phyloP scores from a whole-genome alignment of 35 echinoderm and acorn worm species.

The Apostichopus californicus region DNA sequence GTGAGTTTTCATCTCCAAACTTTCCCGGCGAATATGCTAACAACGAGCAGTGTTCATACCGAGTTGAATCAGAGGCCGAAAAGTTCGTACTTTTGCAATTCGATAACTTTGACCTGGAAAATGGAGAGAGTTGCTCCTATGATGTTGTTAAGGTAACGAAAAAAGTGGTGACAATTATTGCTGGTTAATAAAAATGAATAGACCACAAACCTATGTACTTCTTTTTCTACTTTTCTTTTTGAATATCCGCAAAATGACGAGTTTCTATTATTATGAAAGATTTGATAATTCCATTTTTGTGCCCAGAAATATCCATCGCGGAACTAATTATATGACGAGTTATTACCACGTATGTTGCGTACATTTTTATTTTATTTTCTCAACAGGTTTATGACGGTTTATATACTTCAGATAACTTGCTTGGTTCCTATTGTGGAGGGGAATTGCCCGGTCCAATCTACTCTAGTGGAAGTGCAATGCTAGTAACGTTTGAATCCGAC shows the following conservation, averaged over 20 bases:
- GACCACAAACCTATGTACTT: no score
- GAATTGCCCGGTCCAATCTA: neutral
- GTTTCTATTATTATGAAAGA: no score
- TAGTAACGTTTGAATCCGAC: constrained; percentile 18
- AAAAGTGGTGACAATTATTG: no score
- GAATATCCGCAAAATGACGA: no score
- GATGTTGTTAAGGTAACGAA: constrained; percentile 9
- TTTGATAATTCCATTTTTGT: no score
- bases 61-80: constrained; percentile 15
- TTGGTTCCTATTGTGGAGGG: constrained; percentile 12
- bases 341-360: no score
- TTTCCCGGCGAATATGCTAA: constrained; percentile 1
- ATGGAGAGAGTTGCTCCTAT: neutral
- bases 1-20: constrained; percentile 20
- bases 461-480: neutral
- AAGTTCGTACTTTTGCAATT: constrained; percentile 1
- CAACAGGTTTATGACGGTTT: constrained; percentile 33
- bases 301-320: no score
- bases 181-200: no score
- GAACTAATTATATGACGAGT: no score
- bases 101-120: neutral
- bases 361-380: neutral
- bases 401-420: neutral
- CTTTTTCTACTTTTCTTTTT: no score
- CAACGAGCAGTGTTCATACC: constrained; percentile 4